phyloP scores from a whole-genome alignment of 2,113 vertebrate genomes.

The Cricetomys ansorgei region DNA sequence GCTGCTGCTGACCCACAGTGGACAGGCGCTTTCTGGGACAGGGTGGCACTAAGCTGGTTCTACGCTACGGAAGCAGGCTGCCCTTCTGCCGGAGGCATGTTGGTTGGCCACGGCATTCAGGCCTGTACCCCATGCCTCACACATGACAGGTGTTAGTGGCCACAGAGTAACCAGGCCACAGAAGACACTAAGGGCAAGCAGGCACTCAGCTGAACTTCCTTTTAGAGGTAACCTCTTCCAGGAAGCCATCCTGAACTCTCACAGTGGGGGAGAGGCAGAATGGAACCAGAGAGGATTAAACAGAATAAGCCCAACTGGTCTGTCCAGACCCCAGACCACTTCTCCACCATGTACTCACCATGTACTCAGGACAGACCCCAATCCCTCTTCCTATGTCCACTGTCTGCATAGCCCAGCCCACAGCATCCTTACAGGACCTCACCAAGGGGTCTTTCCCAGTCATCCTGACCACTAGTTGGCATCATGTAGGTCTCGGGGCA shows the following conservation, averaged over 20 bases:
- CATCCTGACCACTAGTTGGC: background rate
- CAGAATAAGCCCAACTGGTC: background rate
- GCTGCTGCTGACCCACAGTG: background rate
- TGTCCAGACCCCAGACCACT: background rate
- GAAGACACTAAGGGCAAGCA: background rate
- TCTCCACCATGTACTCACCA: background rate
- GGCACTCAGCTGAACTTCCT: background rate
- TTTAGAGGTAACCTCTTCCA: background rate
- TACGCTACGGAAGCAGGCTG: background rate
- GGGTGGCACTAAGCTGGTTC: background rate
- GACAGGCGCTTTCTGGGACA: background rate
- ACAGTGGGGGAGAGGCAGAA: background rate
- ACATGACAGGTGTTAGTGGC: background rate
- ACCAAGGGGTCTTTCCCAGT: background rate
- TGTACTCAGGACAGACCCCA: background rate
- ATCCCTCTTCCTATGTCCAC: background rate
- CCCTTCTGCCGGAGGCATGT: background rate
- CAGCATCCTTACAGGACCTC: background rate
- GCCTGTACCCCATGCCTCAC: background rate
- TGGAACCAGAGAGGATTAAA: background rate
- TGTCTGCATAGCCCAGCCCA: background rate
- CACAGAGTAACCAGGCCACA: background rate
- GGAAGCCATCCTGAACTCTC: background rate
- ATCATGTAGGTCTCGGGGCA: background rate
- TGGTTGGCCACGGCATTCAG: background rate